Conservation (phyloP, 2,113 vertebrate genomes). For the Crotalus viridis region DNA sequence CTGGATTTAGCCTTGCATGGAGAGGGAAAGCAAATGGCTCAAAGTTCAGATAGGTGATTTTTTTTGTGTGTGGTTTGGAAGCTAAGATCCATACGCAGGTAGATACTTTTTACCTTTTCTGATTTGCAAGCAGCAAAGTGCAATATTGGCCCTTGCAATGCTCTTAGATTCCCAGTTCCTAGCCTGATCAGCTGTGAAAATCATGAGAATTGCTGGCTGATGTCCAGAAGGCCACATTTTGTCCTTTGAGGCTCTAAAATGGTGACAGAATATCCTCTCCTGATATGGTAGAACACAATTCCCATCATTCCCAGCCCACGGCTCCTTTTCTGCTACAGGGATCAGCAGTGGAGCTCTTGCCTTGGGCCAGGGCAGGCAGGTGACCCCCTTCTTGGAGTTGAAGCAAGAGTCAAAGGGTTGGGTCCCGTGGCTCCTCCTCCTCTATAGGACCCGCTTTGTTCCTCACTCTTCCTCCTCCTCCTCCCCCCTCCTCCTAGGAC, state of each 20-base stretch:
- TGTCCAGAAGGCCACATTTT: background rate
- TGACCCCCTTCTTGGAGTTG: background rate
- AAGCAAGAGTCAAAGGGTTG: background rate
- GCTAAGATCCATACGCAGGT: background rate
- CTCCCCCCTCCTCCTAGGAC: constrained; percentile 62
- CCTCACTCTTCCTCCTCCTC: background rate
- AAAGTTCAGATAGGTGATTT: background rate
- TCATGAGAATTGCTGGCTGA: background rate
- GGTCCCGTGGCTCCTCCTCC: background rate
- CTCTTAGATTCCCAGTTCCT: background rate
- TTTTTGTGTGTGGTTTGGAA: background rate
- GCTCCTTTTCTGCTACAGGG: background rate
- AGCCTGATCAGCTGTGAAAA: background rate
- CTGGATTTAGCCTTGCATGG: background rate
- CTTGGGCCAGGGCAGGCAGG: background rate
- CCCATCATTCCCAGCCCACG: background rate
- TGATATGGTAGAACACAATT: background rate
- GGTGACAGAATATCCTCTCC: background rate
- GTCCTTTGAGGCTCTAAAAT: background rate
- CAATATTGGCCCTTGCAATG: background rate
- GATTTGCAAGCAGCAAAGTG: background rate
- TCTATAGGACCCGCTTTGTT: background rate
- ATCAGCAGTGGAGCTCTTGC: background rate
- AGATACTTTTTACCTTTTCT: background rate
- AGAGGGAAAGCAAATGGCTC: background rate